These are phyloP conservation scores for Arctopsyche grandis DNA, from an alignment of 1,140 invertebrate species.

Conservation along the genomic window DNA sequence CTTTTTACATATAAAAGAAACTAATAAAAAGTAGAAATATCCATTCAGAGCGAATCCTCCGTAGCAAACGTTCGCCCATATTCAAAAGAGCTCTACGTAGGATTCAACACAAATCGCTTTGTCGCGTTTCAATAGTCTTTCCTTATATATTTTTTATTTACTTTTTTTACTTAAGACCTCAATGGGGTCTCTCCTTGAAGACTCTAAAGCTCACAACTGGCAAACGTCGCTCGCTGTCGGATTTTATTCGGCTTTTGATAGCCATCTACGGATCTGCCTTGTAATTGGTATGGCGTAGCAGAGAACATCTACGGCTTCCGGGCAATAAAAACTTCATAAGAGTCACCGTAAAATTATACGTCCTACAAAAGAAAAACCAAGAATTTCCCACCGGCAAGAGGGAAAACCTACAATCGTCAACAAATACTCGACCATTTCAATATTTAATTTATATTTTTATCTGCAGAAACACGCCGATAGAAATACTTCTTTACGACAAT, in stretches of 20 bases:
- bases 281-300: constrained; percentile 42
- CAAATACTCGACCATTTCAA: too few relatives aligned
- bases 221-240: neutral
- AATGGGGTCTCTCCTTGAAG: constrained; percentile 27
- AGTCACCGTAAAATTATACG: constrained; percentile 44
- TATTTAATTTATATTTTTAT: too few relatives aligned
- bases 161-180: neutral
- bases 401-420: too few relatives aligned
- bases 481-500: too few relatives aligned
- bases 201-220: constrained; percentile 16
- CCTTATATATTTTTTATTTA: neutral
- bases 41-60: neutral
- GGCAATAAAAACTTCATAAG: constrained; percentile 47
- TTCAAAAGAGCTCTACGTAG: neutral
- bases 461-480: too few relatives aligned
- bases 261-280: constrained; percentile 29
- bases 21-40: constrained; percentile 11
- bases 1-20: neutral
- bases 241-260: constrained; percentile 46
- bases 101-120: neutral
- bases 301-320: neutral
- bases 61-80: neutral
- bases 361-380: neutral
- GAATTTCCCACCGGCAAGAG: neutral
- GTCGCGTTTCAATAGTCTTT: neutral